Evolutionary conservation across 2,888 invertebrate genomes (phyloP), one percentile per base, ranked within the genome.

Genomic region (Sesamia inferens): DNA sequence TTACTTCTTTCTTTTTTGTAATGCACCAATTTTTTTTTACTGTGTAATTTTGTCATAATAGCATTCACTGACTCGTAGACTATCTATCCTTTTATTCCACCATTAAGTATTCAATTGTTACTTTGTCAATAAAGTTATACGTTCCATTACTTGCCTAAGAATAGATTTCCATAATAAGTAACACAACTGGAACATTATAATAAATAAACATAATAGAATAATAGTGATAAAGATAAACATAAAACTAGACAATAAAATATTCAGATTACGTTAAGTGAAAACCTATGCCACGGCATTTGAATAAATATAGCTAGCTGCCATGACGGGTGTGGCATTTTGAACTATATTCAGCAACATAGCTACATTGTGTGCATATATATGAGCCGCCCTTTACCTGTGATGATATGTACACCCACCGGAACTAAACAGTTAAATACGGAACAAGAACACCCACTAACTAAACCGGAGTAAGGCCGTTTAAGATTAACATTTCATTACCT

Each of bases 361-460:
- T 76, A 88, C 81, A 94, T 94, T 94, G 93, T 94, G 92, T 94
- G 92, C 88, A 31, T 31, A 94, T 94, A 31, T 31, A 94, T 94
- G 84, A 92, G 88, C 82, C 88, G 89, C 90, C 90, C 89, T 91
- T 89, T 88, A 78, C 79, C 81, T 85, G 82, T 83, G 82, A 85
- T 74, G 79, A 78, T 84, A 85, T 92, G 90, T 84, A 92, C 93
- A 91, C 94, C 93, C 92, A 94, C 93, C 93, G 92, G 93, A 94
- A 94, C 88, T 86, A 63, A 62, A 88, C 85, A 88, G 86, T 90
- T 88, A 87, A 68, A 87, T 85, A 87, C 88, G 87, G 88, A 91
- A 92, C 90, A 90, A 89, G 87, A 90, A 91, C 91, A 89, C 91
- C 92, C 88, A 92, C 92, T 86, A 82, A 87, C 87, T 89, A 87